Percentiles rank a stretch among this genome's conserved stretches.
Evolutionary conservation across 2,113 vertebrate genomes (phyloP).

Genomic region (Trichechus manatus): DNA sequence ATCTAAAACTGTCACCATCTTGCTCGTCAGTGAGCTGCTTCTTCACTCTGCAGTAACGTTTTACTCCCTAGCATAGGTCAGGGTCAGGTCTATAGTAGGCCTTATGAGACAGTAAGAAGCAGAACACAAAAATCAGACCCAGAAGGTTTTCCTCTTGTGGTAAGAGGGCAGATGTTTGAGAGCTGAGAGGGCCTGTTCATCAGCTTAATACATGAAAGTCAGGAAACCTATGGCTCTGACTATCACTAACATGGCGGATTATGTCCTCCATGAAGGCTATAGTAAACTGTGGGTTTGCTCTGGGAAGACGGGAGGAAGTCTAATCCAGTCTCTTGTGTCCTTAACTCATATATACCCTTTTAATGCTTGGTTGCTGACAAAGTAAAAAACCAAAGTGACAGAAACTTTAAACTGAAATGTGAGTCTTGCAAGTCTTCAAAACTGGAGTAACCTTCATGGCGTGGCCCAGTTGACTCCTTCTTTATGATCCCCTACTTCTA

Average conservation of each 20-base stretch:
- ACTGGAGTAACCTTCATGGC: neutral
- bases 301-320: neutral
- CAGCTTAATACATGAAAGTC: neutral
- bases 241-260: neutral
- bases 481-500: neutral
- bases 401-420: neutral
- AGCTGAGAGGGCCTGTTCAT: neutral
- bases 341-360: neutral
- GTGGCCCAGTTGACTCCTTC: neutral
- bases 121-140: no score
- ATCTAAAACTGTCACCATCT: neutral
- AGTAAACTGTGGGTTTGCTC: neutral
- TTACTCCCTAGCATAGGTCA: neutral
- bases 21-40: neutral
- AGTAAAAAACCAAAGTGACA: constrained; percentile 8
- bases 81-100: neutral
- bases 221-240: neutral
- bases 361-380: neutral
- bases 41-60: neutral
- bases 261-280: fast-evolving
- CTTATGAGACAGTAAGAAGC: neutral
- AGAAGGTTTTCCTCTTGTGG: neutral
- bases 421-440: neutral
- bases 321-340: neutral
- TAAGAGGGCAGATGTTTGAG: neutral